Percentiles rank a stretch among this genome's conserved stretches.
These are phyloP conservation scores for Euwallacea similis DNA, from an alignment of 1,140 invertebrate species.

Conservation along the genomic window DNA sequence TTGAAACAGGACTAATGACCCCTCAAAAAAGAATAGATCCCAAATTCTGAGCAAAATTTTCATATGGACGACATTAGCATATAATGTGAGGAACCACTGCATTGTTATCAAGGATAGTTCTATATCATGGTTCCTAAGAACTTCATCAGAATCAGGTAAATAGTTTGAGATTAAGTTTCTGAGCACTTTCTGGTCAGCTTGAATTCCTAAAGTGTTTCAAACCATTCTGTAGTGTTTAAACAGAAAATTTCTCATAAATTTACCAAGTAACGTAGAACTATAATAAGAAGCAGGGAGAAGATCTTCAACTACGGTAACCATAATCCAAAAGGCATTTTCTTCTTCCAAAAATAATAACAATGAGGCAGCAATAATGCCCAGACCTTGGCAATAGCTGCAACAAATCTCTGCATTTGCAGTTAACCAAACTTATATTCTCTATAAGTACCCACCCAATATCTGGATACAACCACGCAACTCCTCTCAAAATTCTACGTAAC, in stretches of 20 bases:
- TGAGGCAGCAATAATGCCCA: conserved; percentile 94
- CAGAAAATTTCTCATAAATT: neutral
- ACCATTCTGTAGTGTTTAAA: neutral
- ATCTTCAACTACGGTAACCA: conserved; percentile 98
- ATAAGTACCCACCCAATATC: conserved; percentile 78
- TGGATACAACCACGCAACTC: conserved; percentile 96
- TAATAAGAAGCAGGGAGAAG: conserved; percentile 96
- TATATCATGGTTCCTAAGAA: conserved; percentile 91
- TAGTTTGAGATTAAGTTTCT: conserved; percentile 87
- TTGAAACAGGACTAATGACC: conserved; percentile 95
- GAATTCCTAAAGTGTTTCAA: conserved; percentile 61
- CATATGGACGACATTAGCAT: conserved; percentile 97
- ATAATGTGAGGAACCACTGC: conserved; percentile 98
- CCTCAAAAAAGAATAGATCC: conserved; percentile 96
- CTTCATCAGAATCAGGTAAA: conserved; percentile 86
- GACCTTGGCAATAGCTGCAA: conserved; percentile 90
- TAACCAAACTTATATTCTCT: neutral
- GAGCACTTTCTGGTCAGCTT: conserved; percentile 93
- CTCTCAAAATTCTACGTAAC: conserved; percentile 85
- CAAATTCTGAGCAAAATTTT: conserved; percentile 93
- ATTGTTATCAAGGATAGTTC: conserved; percentile 95
- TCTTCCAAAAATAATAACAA: conserved; percentile 94
- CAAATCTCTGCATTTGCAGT: neutral
- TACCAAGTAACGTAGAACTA: conserved; percentile 89
- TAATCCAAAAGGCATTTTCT: conserved; percentile 99